Base-by-base conservation (phyloP, 2,113 vertebrate genomes). In the Siphamia tubifer region DNA sequence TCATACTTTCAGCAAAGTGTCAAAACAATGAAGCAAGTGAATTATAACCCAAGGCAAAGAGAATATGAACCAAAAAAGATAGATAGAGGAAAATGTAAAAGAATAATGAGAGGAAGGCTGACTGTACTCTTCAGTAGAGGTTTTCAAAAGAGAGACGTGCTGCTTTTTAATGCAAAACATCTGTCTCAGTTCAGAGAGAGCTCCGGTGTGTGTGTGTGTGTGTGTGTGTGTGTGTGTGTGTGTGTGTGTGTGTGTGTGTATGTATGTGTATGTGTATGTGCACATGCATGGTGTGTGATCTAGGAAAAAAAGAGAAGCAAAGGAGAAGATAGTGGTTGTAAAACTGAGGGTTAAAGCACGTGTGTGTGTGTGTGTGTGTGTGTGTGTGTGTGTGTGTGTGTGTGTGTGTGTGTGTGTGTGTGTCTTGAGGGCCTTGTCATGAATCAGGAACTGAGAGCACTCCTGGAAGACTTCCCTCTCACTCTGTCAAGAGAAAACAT, bases 401-500 rank as follows among this genome's bases (percentile, higher is more conserved):
- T 35, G 17, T 39, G 7, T 40, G 42, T 24, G 27, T 20, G 49
- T 23, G 30, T 34, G 16, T 30, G 11, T 15, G 19, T 57, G 35
- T 39, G 53, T 43, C 11, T 17, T 17, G 35, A 70, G 54, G 44
- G 32, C 58, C 55, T 32, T 19, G 39, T 74, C 42, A 52, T 68
- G 72, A 77, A 77, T 81, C 57, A 82, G 78, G 34, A 61, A 67
- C 40, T 56, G 38, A 48, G 66, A 42, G 76, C 86, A 79, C 89
- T 91, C 77, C 87, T 92, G 69, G 88, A 92, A 80, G 27, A 70
- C 77, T 87, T 92, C 87, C 85, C 74, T 81, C 85, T 86, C 75
- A 44, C 67, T 75, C 71, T 68, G 78, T 82, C 72, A 79, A 84
- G 88, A 90, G 90, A 92, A 85, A 84, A 92, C 92, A 89, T 91